Percentiles rank a stretch among this genome's conserved stretches.
Conservation (phyloP, 2,113 vertebrate species). For the Podiceps cristatus region DNA sequence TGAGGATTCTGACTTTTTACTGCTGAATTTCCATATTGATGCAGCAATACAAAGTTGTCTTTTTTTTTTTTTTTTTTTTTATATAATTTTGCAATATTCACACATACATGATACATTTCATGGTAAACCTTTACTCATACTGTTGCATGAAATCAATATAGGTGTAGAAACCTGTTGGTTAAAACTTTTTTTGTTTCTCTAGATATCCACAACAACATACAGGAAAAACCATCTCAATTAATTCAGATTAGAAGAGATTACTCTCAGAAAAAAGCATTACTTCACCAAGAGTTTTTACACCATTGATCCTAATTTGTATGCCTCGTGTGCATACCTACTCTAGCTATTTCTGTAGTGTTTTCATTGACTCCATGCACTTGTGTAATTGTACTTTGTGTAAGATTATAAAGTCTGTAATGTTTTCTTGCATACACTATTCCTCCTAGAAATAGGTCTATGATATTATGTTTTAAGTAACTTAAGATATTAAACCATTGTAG, state of each 20-base stretch:
- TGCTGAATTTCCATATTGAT: neutral
- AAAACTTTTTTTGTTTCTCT: neutral
- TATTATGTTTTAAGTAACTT: neutral
- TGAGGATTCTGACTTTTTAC: neutral
- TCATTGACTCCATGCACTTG: neutral
- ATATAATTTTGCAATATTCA: neutral
- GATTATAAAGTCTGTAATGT: neutral
- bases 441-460: neutral
- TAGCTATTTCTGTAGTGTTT: neutral
- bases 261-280: neutral
- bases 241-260: neutral
- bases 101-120: accelerated
- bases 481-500: neutral
- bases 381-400: neutral
- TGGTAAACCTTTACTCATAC: neutral
- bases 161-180: neutral
- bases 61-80: neutral
- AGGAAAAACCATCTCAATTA: neutral
- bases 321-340: neutral
- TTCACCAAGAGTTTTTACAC: neutral
- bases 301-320: neutral
- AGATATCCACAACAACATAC: neutral
- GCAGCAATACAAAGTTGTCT: neutral
- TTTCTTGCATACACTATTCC: neutral
- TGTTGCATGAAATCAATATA: neutral